Conservation (phyloP, 2,888 invertebrate genomes). For the Andricus curvator region DNA sequence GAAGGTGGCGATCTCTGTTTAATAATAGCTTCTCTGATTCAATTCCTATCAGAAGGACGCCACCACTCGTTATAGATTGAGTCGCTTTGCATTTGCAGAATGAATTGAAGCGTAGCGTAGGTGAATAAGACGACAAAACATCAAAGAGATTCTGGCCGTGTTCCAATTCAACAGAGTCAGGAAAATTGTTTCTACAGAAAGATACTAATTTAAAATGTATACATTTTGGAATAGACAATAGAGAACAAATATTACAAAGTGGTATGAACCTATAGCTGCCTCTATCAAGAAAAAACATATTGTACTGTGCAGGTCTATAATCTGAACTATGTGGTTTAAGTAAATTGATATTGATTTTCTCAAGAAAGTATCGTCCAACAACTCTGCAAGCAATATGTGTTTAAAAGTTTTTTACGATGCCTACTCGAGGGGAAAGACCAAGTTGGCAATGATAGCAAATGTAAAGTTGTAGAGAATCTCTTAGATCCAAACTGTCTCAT, state of each 20-base stretch:
- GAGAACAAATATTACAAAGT: conserved; percentile 19
- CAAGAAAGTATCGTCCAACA: neutral
- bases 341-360: conserved; percentile 28
- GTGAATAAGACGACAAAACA: conserved; percentile 16
- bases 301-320: conserved; percentile 3
- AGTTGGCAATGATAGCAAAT: conserved; percentile 20
- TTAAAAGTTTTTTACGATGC: neutral
- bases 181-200: conserved; percentile 15
- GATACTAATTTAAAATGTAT: conserved; percentile 14
- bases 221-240: neutral
- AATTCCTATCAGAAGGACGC: conserved; percentile 13
- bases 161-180: conserved; percentile 7
- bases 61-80: neutral
- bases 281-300: neutral
- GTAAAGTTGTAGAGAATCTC: conserved; percentile 5
- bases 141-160: conserved; percentile 15
- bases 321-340: conserved; percentile 9
- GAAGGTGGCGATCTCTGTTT: neutral
- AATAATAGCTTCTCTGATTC: conserved; percentile 17
- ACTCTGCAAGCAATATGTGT: neutral
- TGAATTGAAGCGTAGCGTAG: conserved; percentile 21
- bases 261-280: neutral
- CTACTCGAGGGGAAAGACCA: conserved; percentile 8
- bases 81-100: neutral
- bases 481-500: conserved; percentile 24